These are phyloP conservation scores for Atractosteus spatula DNA, from an alignment of 2,113 vertebrate genomes.

Conservation along the genomic window DNA sequence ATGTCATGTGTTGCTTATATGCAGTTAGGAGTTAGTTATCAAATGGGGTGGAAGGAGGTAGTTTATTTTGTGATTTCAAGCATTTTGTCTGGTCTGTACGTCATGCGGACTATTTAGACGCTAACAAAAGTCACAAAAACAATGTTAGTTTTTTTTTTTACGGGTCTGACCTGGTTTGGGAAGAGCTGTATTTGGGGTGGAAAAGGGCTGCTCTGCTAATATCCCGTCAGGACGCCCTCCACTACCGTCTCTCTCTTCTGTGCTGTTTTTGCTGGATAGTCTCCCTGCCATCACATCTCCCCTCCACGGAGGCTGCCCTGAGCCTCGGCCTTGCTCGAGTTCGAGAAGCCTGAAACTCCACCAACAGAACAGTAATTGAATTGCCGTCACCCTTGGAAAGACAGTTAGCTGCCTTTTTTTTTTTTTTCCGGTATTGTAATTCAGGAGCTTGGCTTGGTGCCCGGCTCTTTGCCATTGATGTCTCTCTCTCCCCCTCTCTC, in stretches of 20 bases:
- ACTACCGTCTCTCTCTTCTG: neutral
- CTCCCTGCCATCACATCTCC: slow-evolving; percentile 1
- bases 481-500: slow-evolving; percentile 18
- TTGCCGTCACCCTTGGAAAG: slow-evolving; percentile 33
- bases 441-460: slow-evolving; percentile 30
- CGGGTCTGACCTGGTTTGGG: too few relatives aligned
- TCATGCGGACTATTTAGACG: too few relatives aligned
- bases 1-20: too few relatives aligned
- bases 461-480: slow-evolving; percentile 24
- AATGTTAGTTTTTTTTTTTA: too few relatives aligned
- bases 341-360: slow-evolving; percentile 6
- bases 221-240: too few relatives aligned
- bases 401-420: slow-evolving; percentile 6
- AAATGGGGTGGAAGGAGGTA: too few relatives aligned
- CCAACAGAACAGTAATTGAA: slow-evolving; percentile 24
- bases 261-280: neutral
- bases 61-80: too few relatives aligned
- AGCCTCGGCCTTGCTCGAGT: slow-evolving; percentile 7
- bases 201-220: too few relatives aligned
- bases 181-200: neutral
- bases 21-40: too few relatives aligned
- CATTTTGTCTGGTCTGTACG: too few relatives aligned
- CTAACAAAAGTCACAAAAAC: too few relatives aligned
- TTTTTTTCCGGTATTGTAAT: slow-evolving; percentile 27
- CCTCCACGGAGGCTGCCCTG: slow-evolving; percentile 8